Conservation (phyloP, 1,140 invertebrate species). For the Parasteatoda tepidariorum region DNA sequence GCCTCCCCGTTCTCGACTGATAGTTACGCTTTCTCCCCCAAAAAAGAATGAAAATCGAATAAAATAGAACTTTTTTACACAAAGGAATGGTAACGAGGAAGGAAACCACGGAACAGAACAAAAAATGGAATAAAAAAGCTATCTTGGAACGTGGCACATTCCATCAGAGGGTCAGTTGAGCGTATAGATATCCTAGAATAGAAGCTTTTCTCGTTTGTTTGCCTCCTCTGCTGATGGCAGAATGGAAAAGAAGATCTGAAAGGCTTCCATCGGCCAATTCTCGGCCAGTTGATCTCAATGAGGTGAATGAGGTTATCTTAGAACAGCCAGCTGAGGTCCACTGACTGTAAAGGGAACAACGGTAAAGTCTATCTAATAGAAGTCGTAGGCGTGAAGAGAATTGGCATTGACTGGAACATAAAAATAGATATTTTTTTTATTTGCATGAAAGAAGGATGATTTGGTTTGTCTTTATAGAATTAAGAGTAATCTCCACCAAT, state of each 20-base stretch:
- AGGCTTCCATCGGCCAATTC: slow-evolving; percentile 38
- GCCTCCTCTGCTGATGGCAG: neutral
- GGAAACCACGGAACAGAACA: slow-evolving; percentile 13
- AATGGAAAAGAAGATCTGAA: slow-evolving; percentile 25
- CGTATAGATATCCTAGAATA: slow-evolving; percentile 32
- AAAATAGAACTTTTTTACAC: neutral
- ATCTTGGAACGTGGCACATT: slow-evolving; percentile 42
- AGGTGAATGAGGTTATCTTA: slow-evolving; percentile 58
- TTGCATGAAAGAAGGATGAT: neutral
- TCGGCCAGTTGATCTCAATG: slow-evolving; percentile 58
- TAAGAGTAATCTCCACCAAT: too few species aligned
- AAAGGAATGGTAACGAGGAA: neutral
- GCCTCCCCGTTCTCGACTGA: neutral
- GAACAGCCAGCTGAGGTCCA: slow-evolving; percentile 54
- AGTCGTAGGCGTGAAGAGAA: slow-evolving; percentile 45
- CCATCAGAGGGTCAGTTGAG: slow-evolving; percentile 47
- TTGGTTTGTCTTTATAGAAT: slow-evolving; percentile 47
- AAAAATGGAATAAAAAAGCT: slow-evolving; percentile 24
- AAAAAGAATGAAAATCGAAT: slow-evolving; percentile 7
- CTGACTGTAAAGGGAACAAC: slow-evolving; percentile 23
- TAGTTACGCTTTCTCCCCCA: neutral
- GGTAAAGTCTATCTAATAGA: slow-evolving; percentile 28
- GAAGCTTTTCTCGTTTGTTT: neutral
- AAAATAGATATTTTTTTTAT: slow-evolving; percentile 18
- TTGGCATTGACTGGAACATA: slow-evolving; percentile 6